A percentile compares a stretch with the other conserved stretches of the same genome.
These are phyloP conservation scores for Fregetta grallaria DNA, from an alignment of 2,113 vertebrate genomes.

Conservation along the genomic window DNA sequence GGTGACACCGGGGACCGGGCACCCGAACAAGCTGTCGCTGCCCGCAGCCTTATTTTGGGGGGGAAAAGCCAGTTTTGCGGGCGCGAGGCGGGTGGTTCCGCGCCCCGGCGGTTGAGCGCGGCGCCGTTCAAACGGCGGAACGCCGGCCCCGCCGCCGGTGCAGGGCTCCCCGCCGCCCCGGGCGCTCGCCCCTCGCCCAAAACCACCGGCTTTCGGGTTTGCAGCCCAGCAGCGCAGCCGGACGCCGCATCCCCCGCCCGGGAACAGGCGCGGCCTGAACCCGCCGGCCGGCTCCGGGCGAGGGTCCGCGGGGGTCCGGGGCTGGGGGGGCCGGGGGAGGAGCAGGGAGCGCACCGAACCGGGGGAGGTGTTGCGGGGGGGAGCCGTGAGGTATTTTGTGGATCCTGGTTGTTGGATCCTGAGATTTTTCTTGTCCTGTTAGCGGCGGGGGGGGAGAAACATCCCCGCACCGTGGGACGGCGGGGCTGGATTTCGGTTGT, in stretches of 20 bases:
- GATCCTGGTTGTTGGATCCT: neutral
- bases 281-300: fast-evolving
- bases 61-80: fast-evolving
- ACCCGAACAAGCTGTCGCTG: neutral
- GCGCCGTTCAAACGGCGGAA: neutral
- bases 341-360: neutral
- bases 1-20: neutral
- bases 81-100: neutral
- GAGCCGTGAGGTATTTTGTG: neutral
- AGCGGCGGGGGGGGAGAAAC: neutral
- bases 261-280: too few species aligned
- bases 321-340: neutral
- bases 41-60: too few species aligned
- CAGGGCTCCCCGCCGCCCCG: neutral
- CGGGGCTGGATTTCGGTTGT: neutral
- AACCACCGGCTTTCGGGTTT: neutral
- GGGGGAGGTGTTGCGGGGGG: fast-evolving
- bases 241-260: fast-evolving
- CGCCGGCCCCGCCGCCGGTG: neutral
- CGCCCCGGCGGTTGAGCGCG: fast-evolving
- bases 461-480: neutral
- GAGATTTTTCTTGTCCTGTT: neutral
- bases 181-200: neutral
- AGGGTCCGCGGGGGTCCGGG: neutral
- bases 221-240: fast-evolving